These are phyloP conservation scores for Pseudanteris insignis DNA, from an alignment of 2,888 invertebrate genomes.

Conservation along the genomic window DNA sequence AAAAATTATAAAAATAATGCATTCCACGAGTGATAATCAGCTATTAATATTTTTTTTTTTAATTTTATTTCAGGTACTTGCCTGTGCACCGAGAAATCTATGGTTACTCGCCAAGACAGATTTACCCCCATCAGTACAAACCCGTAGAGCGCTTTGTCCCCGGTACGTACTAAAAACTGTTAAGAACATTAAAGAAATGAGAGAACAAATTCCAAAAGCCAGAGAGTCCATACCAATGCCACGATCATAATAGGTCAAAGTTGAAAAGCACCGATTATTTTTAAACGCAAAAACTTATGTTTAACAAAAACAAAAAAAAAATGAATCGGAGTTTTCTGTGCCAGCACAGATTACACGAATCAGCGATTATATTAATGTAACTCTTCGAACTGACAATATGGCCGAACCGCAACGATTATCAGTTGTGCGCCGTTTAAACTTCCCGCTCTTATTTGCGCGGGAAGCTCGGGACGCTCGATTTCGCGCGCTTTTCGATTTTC, in stretches of 20 bases:
- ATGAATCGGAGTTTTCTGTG: too few species aligned
- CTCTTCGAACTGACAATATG: too few species aligned
- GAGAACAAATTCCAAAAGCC: constrained; percentile 39
- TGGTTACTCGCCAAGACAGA: constrained; percentile 87
- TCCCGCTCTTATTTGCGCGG: constrained; percentile 6
- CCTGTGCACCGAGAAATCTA: constrained; percentile 90
- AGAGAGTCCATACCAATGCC: constrained; percentile 37
- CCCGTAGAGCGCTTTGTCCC: constrained; percentile 81
- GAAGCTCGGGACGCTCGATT: not conserved
- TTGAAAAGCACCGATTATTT: constrained; percentile 27
- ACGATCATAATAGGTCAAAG: constrained; percentile 38
- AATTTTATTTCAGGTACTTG: constrained; percentile 71
- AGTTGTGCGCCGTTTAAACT: constrained; percentile 5
- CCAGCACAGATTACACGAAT: too few species aligned
- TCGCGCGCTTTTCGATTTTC: constrained; percentile 2
- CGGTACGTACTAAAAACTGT: constrained; percentile 74
- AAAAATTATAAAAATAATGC: too few species aligned
- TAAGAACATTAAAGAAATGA: constrained; percentile 40
- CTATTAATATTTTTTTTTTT: too few species aligned
- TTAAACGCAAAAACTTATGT: too few species aligned
- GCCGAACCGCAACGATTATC: too few species aligned
- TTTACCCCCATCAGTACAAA: constrained; percentile 87
- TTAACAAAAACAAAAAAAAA: too few species aligned
- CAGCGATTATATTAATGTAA: too few species aligned
- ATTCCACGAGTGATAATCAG: too few species aligned